Conservation (phyloP, 1,140 invertebrate species). For the Zophobas morio region DNA sequence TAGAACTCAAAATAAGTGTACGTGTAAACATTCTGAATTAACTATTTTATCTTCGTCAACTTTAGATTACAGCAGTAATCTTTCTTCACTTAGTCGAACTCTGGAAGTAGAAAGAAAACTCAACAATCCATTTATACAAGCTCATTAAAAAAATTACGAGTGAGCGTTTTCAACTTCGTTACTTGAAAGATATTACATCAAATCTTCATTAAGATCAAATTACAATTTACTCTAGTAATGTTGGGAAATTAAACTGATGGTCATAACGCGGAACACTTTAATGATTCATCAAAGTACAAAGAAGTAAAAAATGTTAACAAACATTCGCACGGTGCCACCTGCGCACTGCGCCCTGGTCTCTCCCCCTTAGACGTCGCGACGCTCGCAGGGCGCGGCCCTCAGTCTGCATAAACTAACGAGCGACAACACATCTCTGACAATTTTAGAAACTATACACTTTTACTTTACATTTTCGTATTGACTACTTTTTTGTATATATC, state of each 20-base stretch:
- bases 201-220: neutral
- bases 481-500: slow-evolving; percentile 27
- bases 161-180: no score
- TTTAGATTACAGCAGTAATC: no score
- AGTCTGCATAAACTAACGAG: slow-evolving; percentile 23
- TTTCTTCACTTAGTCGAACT: no score
- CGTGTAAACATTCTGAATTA: no score
- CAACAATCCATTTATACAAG: no score
- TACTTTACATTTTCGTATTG: slow-evolving; percentile 3
- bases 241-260: slow-evolving; percentile 13
- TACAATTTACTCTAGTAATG: neutral
- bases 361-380: slow-evolving; percentile 48
- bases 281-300: slow-evolving; percentile 37
- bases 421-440: slow-evolving; percentile 11
- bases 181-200: no score
- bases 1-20: no score
- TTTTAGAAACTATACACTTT: slow-evolving; percentile 16
- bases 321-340: slow-evolving; percentile 25
- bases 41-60: no score
- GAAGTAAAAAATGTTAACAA: slow-evolving; percentile 36
- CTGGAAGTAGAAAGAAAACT: no score
- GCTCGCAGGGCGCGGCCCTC: slow-evolving; percentile 47
- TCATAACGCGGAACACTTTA: slow-evolving; percentile 29
- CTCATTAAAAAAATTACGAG: no score
- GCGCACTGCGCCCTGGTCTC: slow-evolving; percentile 36